These are phyloP conservation scores for Eueremaeus valkanovi DNA, from an alignment of 2,888 invertebrate genomes.

Conservation along the genomic window DNA sequence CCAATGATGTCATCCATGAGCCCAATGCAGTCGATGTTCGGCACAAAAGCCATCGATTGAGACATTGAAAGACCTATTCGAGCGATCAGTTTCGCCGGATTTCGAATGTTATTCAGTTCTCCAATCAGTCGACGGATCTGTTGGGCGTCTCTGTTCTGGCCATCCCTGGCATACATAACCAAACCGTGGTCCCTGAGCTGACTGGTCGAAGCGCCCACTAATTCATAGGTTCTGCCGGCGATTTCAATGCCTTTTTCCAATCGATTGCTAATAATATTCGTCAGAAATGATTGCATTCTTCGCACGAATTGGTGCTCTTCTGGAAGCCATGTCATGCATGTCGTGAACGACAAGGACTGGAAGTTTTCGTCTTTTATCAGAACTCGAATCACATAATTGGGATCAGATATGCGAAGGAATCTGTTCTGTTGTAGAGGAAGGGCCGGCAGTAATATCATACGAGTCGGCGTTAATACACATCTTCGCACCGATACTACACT, in stretches of 20 bases:
- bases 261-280: constrained; percentile 21
- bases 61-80: constrained; percentile 53
- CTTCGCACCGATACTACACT: constrained; percentile 41
- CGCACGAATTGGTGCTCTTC: constrained; percentile 40
- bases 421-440: constrained; percentile 46
- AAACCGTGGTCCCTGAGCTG: constrained; percentile 48
- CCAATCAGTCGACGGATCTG: constrained; percentile 47
- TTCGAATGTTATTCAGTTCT: constrained; percentile 44
- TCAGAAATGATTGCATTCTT: not conserved
- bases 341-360: constrained; percentile 42
- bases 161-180: constrained; percentile 47
- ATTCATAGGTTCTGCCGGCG: constrained; percentile 45
- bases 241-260: constrained; percentile 43
- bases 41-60: constrained; percentile 42
- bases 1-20: constrained; percentile 29
- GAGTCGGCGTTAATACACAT: constrained; percentile 45
- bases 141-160: constrained; percentile 42
- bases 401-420: constrained; percentile 43
- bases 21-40: constrained; percentile 6
- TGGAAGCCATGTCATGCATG: constrained; percentile 32
- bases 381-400: constrained; percentile 44
- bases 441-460: constrained; percentile 42
- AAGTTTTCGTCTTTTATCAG: constrained; percentile 46
- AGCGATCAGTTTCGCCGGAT: constrained; percentile 51
- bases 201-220: constrained; percentile 47